A percentile compares a stretch with the other conserved stretches of the same genome.
These are phyloP conservation scores for Rhombomys opimus DNA, from an alignment of 2,113 vertebrate genomes.

Conservation along the genomic window DNA sequence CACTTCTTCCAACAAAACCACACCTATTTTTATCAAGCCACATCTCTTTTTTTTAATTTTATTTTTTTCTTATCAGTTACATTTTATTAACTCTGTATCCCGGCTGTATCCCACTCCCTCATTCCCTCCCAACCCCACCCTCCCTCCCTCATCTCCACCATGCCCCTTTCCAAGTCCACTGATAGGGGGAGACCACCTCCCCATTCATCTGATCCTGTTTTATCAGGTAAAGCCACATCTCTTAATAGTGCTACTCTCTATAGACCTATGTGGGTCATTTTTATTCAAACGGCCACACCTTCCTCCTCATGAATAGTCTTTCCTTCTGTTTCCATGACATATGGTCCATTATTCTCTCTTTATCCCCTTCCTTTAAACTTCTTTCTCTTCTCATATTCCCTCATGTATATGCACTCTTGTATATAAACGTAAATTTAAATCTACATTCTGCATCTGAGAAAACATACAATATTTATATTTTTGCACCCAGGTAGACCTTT, in stretches of 20 bases:
- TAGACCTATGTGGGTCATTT: background rate
- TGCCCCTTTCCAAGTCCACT: no score
- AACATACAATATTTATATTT: background rate
- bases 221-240: background rate
- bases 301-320: background rate
- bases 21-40: background rate
- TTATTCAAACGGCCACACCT: background rate
- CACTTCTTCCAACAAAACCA: background rate
- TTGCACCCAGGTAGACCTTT: background rate
- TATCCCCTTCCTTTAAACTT: background rate
- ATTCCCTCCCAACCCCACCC: no score
- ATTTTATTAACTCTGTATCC: no score
- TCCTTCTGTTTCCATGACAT: background rate
- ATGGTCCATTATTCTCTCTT: background rate
- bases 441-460: background rate
- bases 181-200: no score
- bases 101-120: no score
- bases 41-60: background rate
- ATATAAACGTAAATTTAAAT: background rate
- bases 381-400: background rate
- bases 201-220: no score
- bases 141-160: no score
- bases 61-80: no score
- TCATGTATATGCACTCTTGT: background rate
- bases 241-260: background rate